Conservation (phyloP, 2,888 invertebrate species). For the Limnephilus auricula region DNA sequence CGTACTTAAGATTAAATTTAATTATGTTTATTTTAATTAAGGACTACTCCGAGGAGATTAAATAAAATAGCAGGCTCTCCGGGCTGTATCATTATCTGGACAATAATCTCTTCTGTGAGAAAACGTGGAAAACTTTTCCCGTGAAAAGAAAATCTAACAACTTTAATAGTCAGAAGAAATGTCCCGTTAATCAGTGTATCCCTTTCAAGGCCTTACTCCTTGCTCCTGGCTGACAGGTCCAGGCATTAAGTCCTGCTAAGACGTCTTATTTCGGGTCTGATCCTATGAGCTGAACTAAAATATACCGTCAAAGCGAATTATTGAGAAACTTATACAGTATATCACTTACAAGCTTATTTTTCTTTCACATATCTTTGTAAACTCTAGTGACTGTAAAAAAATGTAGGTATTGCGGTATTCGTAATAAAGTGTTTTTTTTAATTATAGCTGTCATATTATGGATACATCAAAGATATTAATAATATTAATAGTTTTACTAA, state of each 20-base stretch:
- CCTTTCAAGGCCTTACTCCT: conserved; percentile 32
- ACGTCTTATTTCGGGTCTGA: conserved; percentile 9
- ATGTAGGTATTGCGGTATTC: too few relatives aligned
- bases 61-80: not conserved
- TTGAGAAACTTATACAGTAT: not conserved
- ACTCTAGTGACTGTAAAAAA: too few relatives aligned
- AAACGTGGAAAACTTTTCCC: not conserved
- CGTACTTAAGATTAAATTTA: not conserved
- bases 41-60: not conserved
- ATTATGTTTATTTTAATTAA: not conserved
- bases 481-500: too few relatives aligned
- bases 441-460: too few relatives aligned
- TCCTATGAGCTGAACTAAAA: not conserved
- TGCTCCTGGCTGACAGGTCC: conserved; percentile 30
- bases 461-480: too few relatives aligned
- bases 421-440: too few relatives aligned
- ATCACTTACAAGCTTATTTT: not conserved
- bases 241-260: conserved; percentile 24
- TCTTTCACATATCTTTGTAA: not conserved
- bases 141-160: conserved; percentile 20
- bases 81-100: not conserved
- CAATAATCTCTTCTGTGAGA: not conserved
- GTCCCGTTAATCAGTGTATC: conserved; percentile 36
- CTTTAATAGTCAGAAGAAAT: conserved; percentile 9
- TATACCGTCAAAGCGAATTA: not conserved